Percentiles rank a stretch among this genome's conserved stretches.
These are phyloP conservation scores for Peromyscus aztecus DNA, from an alignment of 2,797 vertebrate species.

Conservation along the genomic window DNA sequence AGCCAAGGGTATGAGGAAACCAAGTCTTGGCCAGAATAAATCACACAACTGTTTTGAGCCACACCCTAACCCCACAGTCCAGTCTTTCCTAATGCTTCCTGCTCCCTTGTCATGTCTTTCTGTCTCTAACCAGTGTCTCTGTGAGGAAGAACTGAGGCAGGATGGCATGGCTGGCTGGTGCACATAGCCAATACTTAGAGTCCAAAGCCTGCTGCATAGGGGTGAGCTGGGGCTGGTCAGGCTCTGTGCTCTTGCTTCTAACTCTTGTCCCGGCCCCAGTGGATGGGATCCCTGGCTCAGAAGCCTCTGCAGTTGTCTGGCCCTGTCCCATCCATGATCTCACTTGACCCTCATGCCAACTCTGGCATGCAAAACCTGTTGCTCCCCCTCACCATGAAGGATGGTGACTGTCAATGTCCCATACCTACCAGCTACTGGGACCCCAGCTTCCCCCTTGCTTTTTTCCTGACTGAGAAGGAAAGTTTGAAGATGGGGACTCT, in stretches of 20 bases:
- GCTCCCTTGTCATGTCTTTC: not conserved
- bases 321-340: slow-evolving; percentile 68
- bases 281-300: slow-evolving; percentile 5
- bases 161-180: not conserved
- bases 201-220: not conserved
- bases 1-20: not conserved
- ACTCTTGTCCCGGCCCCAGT: not conserved
- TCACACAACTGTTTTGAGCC: not conserved
- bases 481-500: not conserved
- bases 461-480: not conserved
- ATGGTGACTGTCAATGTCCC: slow-evolving; percentile 20
- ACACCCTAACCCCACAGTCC: not conserved
- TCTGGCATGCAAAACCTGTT: slow-evolving; percentile 53
- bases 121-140: not conserved
- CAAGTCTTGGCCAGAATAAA: not conserved
- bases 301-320: slow-evolving; percentile 63
- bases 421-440: not conserved
- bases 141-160: not conserved
- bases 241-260: not conserved
- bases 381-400: not conserved
- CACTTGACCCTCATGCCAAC: slow-evolving; percentile 70
- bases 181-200: not conserved
- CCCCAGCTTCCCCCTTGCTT: not conserved
- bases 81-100: not conserved
- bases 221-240: not conserved